Conservation (phyloP, 2,797 vertebrate genomes). For the Luscinia megarhynchos region DNA sequence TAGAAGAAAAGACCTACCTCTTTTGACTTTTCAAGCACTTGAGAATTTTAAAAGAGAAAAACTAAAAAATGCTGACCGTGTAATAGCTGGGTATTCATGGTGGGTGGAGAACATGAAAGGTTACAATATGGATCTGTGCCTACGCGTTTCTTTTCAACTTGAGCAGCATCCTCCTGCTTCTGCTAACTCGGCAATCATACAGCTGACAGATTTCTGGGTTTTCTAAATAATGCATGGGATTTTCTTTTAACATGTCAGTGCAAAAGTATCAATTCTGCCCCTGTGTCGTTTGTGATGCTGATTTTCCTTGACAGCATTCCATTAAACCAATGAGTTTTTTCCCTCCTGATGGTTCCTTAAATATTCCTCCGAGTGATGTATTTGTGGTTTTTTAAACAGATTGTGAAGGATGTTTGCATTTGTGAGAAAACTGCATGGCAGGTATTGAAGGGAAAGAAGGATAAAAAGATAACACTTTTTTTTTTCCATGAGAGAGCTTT, state of each 20-base stretch:
- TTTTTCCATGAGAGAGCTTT: constrained; percentile 3
- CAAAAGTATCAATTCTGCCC: constrained; percentile 85
- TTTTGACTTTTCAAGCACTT: constrained; percentile 71
- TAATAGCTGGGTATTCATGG: constrained; percentile 79
- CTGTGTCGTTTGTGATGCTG: constrained; percentile 82
- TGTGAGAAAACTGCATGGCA: constrained; percentile 72
- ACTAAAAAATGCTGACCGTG: constrained; percentile 78
- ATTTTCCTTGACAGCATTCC: constrained; percentile 86
- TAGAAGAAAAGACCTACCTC: constrained; percentile 68
- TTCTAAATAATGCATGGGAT: constrained; percentile 88
- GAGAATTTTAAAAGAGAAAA: constrained; percentile 73
- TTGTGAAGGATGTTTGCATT: constrained; percentile 79
- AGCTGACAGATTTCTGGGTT: constrained; percentile 83
- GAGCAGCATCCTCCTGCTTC: constrained; percentile 79
- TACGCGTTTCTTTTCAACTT: constrained; percentile 77
- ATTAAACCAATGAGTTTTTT: constrained; percentile 87
- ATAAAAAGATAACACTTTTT: constrained; percentile 54
- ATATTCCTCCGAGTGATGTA: constrained; percentile 80
- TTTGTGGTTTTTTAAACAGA: constrained; percentile 80
- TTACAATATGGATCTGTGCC: constrained; percentile 78
- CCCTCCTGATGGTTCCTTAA: constrained; percentile 80
- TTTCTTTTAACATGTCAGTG: constrained; percentile 88
- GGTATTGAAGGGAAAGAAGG: constrained; percentile 48
- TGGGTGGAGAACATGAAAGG: constrained; percentile 80
- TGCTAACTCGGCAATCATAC: constrained; percentile 86